Conservation (phyloP, 1,140 invertebrate genomes). For the Scaptomyza hsui region DNA sequence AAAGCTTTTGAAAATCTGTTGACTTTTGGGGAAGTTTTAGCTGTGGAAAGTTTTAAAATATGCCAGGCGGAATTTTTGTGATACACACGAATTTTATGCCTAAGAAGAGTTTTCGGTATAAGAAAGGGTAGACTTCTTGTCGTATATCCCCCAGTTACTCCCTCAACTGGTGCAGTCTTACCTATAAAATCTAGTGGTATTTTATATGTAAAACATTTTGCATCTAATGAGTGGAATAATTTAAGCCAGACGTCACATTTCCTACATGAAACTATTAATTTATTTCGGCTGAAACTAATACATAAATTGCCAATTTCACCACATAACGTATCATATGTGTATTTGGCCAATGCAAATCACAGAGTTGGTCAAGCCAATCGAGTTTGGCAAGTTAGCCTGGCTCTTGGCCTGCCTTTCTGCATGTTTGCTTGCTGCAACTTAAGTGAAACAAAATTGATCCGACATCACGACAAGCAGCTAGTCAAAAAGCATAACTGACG, state of each 20-base stretch:
- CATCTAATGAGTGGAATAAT: constrained; percentile 40
- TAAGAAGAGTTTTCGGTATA: neutral
- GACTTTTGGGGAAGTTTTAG: too few relatives aligned
- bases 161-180: too few relatives aligned
- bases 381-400: constrained; percentile 43
- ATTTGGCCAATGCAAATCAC: constrained; percentile 42
- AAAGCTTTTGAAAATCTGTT: too few relatives aligned
- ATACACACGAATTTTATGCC: too few relatives aligned
- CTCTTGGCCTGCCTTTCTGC: constrained; percentile 13
- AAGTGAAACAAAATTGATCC: constrained; percentile 71
- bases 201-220: constrained; percentile 29
- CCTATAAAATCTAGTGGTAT: neutral
- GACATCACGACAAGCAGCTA: constrained; percentile 59
- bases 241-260: constrained; percentile 34
- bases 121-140: too few relatives aligned
- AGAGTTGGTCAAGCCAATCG: constrained; percentile 61
- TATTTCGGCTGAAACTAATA: constrained; percentile 30
- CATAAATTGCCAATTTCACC: constrained; percentile 46
- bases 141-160: too few relatives aligned
- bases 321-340: constrained; percentile 6
- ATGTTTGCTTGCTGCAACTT: constrained; percentile 25
- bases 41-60: too few relatives aligned
- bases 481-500: constrained; percentile 4
- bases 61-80: too few relatives aligned
- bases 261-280: constrained; percentile 32